A percentile compares a stretch with the other conserved stretches of the same genome.
Evolutionary conservation across 2,888 invertebrate genomes (phyloP).

Genomic region (Plagodis pulveraria): DNA sequence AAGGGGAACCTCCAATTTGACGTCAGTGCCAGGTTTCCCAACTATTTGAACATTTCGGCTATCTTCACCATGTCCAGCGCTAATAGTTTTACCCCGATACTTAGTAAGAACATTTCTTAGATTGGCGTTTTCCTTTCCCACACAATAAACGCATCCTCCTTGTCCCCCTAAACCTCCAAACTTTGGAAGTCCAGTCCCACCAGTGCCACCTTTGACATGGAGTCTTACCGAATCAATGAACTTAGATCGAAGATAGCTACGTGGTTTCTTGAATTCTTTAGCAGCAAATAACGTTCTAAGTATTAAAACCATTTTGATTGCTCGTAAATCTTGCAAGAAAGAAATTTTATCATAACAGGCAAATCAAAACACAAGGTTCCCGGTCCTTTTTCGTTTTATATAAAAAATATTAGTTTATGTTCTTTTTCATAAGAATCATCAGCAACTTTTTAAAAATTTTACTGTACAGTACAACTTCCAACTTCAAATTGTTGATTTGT

Average conservation of each 20-base stretch:
- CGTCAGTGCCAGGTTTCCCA: constrained; percentile 90
- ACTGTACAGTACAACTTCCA: too few species aligned
- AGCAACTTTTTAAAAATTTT: too few species aligned
- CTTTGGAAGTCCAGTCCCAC: constrained; percentile 89
- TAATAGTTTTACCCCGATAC: constrained; percentile 84
- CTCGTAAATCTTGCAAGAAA: too few species aligned
- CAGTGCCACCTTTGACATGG: constrained; percentile 92
- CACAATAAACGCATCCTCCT: constrained; percentile 93
- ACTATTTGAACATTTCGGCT: constrained; percentile 90
- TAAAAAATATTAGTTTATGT: too few species aligned
- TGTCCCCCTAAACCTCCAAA: constrained; percentile 96
- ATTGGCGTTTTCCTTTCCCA: constrained; percentile 86
- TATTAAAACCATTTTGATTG: constrained; percentile 76
- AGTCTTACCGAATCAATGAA: constrained; percentile 94
- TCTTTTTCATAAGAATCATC: too few species aligned
- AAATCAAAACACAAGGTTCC: too few species aligned
- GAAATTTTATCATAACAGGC: too few species aligned
- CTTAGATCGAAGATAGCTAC: constrained; percentile 80
- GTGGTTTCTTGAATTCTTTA: constrained; percentile 75
- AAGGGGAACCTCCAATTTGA: constrained; percentile 90
- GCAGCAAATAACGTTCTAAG: constrained; percentile 69
- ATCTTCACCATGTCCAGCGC: constrained; percentile 89
- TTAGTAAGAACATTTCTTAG: constrained; percentile 79
- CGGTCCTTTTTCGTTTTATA: too few species aligned
- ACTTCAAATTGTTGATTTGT: too few species aligned